Evolutionary conservation across 2,113 vertebrate genomes (phyloP).

Genomic region (Megaceryle maxima): DNA sequence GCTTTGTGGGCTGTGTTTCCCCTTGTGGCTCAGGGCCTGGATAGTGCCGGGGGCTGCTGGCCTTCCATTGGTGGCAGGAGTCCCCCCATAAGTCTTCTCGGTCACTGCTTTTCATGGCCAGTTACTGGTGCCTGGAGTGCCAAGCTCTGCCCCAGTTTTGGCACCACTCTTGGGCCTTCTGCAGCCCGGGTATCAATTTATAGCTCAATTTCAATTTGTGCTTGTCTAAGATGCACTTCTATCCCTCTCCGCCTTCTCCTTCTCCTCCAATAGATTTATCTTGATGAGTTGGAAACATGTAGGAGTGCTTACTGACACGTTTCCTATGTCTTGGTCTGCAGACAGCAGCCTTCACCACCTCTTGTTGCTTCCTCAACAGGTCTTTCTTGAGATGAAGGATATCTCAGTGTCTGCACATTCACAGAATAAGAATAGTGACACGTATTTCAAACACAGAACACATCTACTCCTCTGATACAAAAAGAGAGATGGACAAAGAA

Average conservation of each 20-base stretch:
- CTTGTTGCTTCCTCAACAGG: accelerated
- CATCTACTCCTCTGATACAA: neutral
- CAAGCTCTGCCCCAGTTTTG: neutral
- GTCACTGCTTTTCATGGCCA: neutral
- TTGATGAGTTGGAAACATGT: neutral
- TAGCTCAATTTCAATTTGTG: neutral
- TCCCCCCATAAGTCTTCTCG: neutral
- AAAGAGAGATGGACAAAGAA: neutral
- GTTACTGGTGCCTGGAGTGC: neutral
- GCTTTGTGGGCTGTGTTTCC: neutral
- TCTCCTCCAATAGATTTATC: neutral
- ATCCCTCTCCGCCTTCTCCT: neutral
- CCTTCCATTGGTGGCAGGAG: neutral
- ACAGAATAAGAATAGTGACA: neutral
- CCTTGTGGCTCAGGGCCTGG: neutral
- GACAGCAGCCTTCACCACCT: neutral
- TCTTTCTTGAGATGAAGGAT: neutral
- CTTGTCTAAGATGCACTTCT: neutral
- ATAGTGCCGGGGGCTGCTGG: neutral
- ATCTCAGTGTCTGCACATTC: neutral
- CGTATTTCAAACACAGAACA: neutral
- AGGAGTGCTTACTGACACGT: neutral
- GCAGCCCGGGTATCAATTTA: neutral
- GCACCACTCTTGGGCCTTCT: neutral
- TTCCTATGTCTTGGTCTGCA: neutral